Conservation (phyloP, 2,113 vertebrate genomes). For the Proteles cristata region DNA sequence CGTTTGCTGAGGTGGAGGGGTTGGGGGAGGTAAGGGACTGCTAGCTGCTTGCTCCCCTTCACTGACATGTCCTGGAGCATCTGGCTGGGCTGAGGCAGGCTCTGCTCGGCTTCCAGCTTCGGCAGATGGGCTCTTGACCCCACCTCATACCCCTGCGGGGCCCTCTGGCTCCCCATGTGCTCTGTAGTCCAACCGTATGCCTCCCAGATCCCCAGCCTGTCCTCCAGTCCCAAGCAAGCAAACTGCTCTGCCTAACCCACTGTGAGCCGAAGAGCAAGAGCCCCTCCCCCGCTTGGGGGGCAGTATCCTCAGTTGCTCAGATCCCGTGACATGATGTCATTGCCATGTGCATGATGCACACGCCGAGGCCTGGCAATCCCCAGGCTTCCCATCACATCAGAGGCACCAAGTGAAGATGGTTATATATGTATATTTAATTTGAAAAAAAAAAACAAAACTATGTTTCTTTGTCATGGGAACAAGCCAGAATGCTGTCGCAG, state of each 20-base stretch:
- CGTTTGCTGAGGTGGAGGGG: conserved; percentile 85
- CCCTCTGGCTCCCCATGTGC: conserved; percentile 89
- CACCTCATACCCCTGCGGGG: conserved; percentile 62
- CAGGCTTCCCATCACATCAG: conserved; percentile 83
- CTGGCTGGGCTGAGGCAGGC: conserved; percentile 90
- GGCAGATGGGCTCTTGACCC: conserved; percentile 86
- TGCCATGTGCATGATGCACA: conserved; percentile 92
- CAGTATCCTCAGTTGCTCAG: conserved; percentile 79
- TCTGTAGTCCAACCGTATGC: conserved; percentile 87
- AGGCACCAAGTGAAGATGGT: conserved; percentile 89
- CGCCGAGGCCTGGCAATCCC: conserved; percentile 91
- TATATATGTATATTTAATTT: conserved; percentile 91
- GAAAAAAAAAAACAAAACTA: conserved; percentile 87
- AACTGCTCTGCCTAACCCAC: conserved; percentile 87
- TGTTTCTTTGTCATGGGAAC: conserved; percentile 88
- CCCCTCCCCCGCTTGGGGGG: neutral
- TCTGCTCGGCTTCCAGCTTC: conserved; percentile 91
- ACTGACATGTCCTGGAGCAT: conserved; percentile 90
- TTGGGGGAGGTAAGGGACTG: conserved; percentile 44
- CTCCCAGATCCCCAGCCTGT: conserved; percentile 89
- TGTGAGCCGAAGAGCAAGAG: conserved; percentile 70
- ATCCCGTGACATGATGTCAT: conserved; percentile 92
- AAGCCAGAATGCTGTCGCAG: conserved; percentile 86
- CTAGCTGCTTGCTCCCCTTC: conserved; percentile 88
- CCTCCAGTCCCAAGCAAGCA: conserved; percentile 91